A percentile compares a stretch with the other conserved stretches of the same genome.
phyloP scores from a whole-genome alignment of 2,888 invertebrate species.

The Eupelmus urozonus region DNA sequence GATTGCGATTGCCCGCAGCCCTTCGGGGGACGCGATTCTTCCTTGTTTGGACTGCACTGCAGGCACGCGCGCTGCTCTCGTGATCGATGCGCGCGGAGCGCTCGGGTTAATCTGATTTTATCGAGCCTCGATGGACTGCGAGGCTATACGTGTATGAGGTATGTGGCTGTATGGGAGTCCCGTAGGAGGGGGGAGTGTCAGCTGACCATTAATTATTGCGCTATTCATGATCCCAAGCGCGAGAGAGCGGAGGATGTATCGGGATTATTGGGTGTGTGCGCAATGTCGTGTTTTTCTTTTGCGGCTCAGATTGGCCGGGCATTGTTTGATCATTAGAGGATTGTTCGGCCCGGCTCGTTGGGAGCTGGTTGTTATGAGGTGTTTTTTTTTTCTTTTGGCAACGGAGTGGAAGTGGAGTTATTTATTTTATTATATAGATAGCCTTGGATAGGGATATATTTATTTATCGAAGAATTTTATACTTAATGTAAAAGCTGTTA shows the following conservation, averaged over 20 bases:
- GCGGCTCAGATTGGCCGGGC: not conserved
- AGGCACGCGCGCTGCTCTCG: too few species aligned
- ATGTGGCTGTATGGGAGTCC: too few species aligned
- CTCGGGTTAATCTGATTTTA: slow-evolving; percentile 33
- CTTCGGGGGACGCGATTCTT: not conserved
- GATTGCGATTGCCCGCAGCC: not conserved
- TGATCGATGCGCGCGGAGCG: not conserved
- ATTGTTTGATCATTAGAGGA: not conserved
- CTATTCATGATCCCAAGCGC: slow-evolving; percentile 34
- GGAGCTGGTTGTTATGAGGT: not conserved
- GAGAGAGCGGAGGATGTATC: not conserved
- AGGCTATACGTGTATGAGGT: too few species aligned
- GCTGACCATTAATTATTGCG: slow-evolving; percentile 41
- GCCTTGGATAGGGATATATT: not conserved
- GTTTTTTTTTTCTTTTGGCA: not conserved
- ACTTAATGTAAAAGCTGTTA: not conserved
- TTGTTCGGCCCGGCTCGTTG: too few species aligned
- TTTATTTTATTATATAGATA: not conserved
- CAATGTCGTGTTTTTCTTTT: not conserved
- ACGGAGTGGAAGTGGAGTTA: too few species aligned
- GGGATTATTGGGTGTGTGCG: not conserved
- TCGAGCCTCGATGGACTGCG: too few species aligned
- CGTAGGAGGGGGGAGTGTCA: too few species aligned
- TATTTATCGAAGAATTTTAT: not conserved
- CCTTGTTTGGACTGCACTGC: too few species aligned